Conservation (phyloP, 2,888 invertebrate genomes). For the Drosophila flavopinicola region DNA sequence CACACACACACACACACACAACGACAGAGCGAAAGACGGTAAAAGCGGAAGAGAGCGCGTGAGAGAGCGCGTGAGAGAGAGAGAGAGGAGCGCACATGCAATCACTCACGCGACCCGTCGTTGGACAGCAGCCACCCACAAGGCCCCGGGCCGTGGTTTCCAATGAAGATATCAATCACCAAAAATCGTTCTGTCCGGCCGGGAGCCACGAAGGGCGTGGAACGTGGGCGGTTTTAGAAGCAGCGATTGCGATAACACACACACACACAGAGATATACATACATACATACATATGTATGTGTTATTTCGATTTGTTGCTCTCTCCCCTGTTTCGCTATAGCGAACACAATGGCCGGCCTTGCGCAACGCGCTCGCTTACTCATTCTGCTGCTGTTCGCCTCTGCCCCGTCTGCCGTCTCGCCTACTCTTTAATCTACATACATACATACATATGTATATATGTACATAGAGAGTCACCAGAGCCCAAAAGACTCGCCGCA, state of each 20-base stretch:
- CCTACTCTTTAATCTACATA: conserved; percentile 52
- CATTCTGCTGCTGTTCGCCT: conserved; percentile 43
- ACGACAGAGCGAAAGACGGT: neutral
- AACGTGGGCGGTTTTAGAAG: conserved; percentile 35
- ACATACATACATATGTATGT: conserved; percentile 11
- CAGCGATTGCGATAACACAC: conserved; percentile 36
- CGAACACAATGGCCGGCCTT: conserved; percentile 65
- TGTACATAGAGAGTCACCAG: conserved; percentile 58
- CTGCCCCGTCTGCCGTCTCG: conserved; percentile 14
- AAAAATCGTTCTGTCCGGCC: conserved; percentile 36
- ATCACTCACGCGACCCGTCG: conserved; percentile 52
- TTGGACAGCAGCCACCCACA: conserved; percentile 36
- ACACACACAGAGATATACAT: conserved; percentile 3
- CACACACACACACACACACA: conserved; percentile 4
- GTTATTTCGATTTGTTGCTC: conserved; percentile 24
- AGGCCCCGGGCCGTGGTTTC: conserved; percentile 42
- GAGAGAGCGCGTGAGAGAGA: neutral
- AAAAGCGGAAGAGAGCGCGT: neutral
- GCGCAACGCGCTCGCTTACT: conserved; percentile 78
- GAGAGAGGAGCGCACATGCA: conserved; percentile 36
- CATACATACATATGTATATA: no score
- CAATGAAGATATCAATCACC: conserved; percentile 69
- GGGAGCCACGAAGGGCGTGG: conserved; percentile 19
- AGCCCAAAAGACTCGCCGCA: conserved; percentile 58
- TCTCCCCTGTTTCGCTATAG: conserved; percentile 38